Percentiles rank a stretch among this genome's conserved stretches.
Evolutionary conservation across 2,797 vertebrate genomes (phyloP).

Genomic region (Bucorvus abyssinicus): DNA sequence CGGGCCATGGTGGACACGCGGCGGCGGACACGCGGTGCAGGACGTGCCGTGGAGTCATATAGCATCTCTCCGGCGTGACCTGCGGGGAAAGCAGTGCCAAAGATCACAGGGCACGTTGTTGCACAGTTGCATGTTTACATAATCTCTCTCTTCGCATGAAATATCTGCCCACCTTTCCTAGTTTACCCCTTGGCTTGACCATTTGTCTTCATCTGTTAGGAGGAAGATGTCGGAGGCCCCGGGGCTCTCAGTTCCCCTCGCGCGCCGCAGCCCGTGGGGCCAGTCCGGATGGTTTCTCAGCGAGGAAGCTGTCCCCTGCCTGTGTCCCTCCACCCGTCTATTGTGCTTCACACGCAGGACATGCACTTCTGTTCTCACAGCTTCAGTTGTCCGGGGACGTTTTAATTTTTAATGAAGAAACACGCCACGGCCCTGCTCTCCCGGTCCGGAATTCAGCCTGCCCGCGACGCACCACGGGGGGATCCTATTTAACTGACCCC

Average conservation of each 20-base stretch:
- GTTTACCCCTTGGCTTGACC: background rate
- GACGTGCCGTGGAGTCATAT: background rate
- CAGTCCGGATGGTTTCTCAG: fast-evolving
- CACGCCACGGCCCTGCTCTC: fast-evolving
- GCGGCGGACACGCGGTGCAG: background rate
- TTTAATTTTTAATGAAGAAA: background rate
- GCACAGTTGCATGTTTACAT: background rate
- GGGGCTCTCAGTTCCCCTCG: background rate
- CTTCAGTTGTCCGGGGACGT: background rate
- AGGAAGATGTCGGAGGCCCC: background rate
- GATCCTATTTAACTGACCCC: background rate
- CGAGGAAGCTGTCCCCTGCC: background rate
- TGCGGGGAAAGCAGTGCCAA: background rate
- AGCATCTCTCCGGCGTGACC: background rate
- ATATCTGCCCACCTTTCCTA: background rate
- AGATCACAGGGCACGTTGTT: background rate
- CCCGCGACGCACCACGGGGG: fast-evolving
- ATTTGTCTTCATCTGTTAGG: background rate
- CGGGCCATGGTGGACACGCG: fast-evolving
- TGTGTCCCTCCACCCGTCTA: fast-evolving
- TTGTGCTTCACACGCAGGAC: background rate
- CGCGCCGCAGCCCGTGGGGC: fast-evolving
- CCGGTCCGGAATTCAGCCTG: fast-evolving
- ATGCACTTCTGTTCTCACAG: background rate
- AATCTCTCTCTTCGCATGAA: background rate